These are phyloP conservation scores for Brachyrhaphis roseni DNA, from an alignment of 2,797 vertebrate species.

Conservation along the genomic window DNA sequence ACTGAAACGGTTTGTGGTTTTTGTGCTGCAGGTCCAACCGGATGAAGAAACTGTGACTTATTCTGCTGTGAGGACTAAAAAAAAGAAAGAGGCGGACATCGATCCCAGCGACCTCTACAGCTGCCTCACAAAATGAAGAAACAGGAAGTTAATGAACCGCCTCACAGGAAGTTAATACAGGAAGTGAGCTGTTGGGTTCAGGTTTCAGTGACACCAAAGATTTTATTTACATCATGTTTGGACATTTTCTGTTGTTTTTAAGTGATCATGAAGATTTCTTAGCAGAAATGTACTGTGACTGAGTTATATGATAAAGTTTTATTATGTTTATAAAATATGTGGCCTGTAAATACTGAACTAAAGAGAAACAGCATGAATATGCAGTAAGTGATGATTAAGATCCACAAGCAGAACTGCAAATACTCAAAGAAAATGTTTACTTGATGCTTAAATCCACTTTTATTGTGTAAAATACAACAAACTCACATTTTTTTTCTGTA, in stretches of 20 bases:
- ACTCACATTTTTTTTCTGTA: neutral
- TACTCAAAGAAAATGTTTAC: neutral
- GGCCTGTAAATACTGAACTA: neutral
- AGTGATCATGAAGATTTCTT: neutral
- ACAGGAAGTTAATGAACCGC: neutral
- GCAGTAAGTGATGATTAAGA: neutral
- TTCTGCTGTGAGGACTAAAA: constrained; percentile 1
- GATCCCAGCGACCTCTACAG: neutral
- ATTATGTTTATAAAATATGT: neutral
- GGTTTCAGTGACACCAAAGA: neutral
- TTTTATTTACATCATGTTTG: neutral
- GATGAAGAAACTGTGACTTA: neutral
- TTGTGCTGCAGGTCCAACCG: neutral
- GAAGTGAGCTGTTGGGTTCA: neutral
- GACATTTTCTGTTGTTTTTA: neutral
- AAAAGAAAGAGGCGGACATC: neutral
- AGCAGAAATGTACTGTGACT: neutral
- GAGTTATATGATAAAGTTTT: neutral
- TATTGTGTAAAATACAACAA: neutral
- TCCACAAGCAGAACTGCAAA: neutral
- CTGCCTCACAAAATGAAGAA: neutral
- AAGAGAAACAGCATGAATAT: neutral
- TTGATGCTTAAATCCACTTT: neutral
- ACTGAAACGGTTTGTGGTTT: neutral
- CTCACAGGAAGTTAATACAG: neutral